Evolutionary conservation across 2,113 vertebrate genomes (phyloP).

Genomic region (Varanus komodoensis): DNA sequence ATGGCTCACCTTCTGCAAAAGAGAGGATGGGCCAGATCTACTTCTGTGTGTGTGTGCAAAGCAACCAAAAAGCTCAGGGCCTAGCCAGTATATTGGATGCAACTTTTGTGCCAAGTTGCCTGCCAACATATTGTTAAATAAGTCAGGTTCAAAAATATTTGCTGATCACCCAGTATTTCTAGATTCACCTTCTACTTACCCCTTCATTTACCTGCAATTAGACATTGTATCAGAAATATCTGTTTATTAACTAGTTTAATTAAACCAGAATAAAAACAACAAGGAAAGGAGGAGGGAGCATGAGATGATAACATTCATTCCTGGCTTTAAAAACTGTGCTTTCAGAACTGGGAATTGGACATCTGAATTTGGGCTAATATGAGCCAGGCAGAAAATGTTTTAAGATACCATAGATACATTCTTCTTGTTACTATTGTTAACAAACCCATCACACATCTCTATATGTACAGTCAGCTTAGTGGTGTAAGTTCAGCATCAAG

Average conservation of each 20-base stretch:
- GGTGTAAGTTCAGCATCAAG: neutral
- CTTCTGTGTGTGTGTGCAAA: no score
- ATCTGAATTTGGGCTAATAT: neutral
- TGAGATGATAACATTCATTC: neutral
- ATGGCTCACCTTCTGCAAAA: no score
- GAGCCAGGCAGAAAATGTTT: neutral
- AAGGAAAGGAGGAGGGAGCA: neutral
- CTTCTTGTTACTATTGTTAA: neutral
- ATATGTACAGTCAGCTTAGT: neutral
- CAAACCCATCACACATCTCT: rapidly evolving
- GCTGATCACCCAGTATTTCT: no score
- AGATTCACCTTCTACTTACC: no score
- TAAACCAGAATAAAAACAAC: neutral
- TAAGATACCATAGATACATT: neutral
- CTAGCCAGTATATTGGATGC: no score
- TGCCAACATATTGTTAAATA: no score
- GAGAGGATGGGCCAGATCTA: no score
- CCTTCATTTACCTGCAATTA: neutral
- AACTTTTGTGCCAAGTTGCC: no score
- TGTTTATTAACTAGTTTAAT: neutral
- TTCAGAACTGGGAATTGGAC: neutral
- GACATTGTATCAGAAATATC: neutral
- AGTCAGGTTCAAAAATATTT: no score
- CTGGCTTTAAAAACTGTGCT: neutral
- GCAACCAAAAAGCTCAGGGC: no score